Evolutionary conservation across 2,113 vertebrate species (phyloP).

Genomic region (Cyrtonyx montezumae): DNA sequence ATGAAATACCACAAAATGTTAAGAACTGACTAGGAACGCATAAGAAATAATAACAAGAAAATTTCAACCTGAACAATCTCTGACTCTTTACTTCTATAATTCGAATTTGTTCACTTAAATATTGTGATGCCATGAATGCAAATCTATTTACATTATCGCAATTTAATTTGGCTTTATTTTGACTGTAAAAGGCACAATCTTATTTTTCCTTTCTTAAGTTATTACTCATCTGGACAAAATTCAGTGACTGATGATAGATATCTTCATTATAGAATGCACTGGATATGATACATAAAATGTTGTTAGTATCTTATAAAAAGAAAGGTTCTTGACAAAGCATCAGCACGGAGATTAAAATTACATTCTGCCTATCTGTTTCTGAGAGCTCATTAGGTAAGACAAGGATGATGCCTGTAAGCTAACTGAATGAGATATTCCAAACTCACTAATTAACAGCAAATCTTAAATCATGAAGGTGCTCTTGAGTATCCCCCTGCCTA

Average conservation of each 20-base stretch:
- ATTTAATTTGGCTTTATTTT: background rate
- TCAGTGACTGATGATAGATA: background rate
- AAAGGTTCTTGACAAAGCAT: background rate
- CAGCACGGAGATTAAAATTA: background rate
- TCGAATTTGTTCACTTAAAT: background rate
- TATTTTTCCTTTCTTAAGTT: background rate
- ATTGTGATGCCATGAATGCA: background rate
- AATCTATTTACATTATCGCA: background rate
- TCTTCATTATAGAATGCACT: background rate
- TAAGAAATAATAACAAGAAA: background rate
- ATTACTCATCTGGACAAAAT: background rate
- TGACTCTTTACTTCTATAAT: background rate
- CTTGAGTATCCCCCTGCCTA: background rate
- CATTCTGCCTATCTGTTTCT: background rate
- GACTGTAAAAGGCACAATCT: background rate
- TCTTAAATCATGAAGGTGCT: background rate
- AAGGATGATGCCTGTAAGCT: background rate
- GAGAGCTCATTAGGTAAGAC: background rate
- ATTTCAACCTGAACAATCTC: background rate
- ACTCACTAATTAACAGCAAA: background rate
- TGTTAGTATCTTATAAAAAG: slow-evolving; percentile 7
- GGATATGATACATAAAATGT: background rate
- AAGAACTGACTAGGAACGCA: background rate
- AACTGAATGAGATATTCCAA: background rate
- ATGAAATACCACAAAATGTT: background rate